Conservation (phyloP, 2,888 invertebrate genomes). For the Sclerodermus sp. region DNA sequence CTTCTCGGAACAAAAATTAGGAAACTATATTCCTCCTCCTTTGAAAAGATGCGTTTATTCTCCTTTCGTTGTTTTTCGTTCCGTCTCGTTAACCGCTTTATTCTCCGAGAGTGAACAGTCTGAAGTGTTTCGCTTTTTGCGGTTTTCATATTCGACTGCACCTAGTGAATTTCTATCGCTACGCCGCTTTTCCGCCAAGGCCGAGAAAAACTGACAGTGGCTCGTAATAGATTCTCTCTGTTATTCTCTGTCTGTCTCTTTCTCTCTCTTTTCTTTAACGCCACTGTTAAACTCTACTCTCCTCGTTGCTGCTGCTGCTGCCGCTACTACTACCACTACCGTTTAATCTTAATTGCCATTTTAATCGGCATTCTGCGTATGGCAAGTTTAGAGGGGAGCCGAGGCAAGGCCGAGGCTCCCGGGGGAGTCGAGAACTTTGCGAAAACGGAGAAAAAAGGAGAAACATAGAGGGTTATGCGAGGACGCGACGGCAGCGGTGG, state of each 20-base stretch:
- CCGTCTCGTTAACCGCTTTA: constrained; percentile 36
- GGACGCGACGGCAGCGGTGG: too few relatives aligned
- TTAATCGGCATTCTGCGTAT: too few relatives aligned
- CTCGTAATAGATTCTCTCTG: background rate
- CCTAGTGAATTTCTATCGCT: constrained; percentile 15
- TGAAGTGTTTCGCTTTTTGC: constrained; percentile 23
- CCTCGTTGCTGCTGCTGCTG: too few relatives aligned
- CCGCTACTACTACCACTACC: too few relatives aligned
- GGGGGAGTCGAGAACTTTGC: too few relatives aligned
- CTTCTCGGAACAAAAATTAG: constrained; percentile 35
- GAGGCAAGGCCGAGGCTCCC: too few relatives aligned
- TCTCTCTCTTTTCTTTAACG: too few relatives aligned
- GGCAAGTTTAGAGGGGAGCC: too few relatives aligned
- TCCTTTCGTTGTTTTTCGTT: constrained; percentile 32
- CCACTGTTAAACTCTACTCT: too few relatives aligned
- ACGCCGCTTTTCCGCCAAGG: background rate
- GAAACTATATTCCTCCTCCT: constrained; percentile 35
- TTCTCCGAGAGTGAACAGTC: constrained; percentile 26
- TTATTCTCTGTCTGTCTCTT: background rate
- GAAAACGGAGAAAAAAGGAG: too few relatives aligned
- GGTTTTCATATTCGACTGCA: constrained; percentile 19
- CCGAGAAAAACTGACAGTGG: background rate
- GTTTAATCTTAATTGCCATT: too few relatives aligned
- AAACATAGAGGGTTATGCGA: too few relatives aligned
- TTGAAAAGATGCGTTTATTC: constrained; percentile 34